These are phyloP conservation scores for Chesias legatella DNA, from an alignment of 2,888 invertebrate genomes.

Conservation along the genomic window DNA sequence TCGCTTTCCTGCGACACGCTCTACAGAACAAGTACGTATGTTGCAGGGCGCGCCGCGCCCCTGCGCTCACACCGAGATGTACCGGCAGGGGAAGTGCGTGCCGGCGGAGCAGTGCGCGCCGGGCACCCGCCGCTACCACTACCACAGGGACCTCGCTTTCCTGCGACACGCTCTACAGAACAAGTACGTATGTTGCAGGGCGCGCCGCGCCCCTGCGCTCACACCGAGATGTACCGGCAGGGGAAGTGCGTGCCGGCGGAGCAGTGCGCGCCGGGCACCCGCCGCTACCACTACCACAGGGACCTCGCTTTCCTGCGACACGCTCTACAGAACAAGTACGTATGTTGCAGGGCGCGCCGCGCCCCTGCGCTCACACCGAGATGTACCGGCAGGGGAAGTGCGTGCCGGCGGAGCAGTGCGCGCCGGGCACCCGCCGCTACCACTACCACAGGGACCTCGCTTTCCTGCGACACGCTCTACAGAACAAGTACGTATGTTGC, in stretches of 20 bases:
- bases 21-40: slow-evolving; percentile 67
- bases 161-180: slow-evolving; percentile 62
- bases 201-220: slow-evolving; percentile 72
- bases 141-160: slow-evolving; percentile 68
- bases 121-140: slow-evolving; percentile 58
- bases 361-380: slow-evolving; percentile 71
- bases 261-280: slow-evolving; percentile 56
- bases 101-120: slow-evolving; percentile 60
- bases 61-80: slow-evolving; percentile 72
- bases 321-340: slow-evolving; percentile 70
- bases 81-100: slow-evolving; percentile 67
- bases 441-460: slow-evolving; percentile 68
- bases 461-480: slow-evolving; percentile 61
- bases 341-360: slow-evolving; percentile 64
- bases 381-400: slow-evolving; percentile 72
- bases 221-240: slow-evolving; percentile 69
- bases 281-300: slow-evolving; percentile 62
- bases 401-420: slow-evolving; percentile 57
- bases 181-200: slow-evolving; percentile 63
- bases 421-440: slow-evolving; percentile 57
- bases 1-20: slow-evolving; percentile 62
- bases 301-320: slow-evolving; percentile 65
- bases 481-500: slow-evolving; percentile 62
- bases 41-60: slow-evolving; percentile 68
- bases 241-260: slow-evolving; percentile 67